Evolutionary conservation across 2,113 vertebrate species (phyloP).

Genomic region (Scomber colias): DNA sequence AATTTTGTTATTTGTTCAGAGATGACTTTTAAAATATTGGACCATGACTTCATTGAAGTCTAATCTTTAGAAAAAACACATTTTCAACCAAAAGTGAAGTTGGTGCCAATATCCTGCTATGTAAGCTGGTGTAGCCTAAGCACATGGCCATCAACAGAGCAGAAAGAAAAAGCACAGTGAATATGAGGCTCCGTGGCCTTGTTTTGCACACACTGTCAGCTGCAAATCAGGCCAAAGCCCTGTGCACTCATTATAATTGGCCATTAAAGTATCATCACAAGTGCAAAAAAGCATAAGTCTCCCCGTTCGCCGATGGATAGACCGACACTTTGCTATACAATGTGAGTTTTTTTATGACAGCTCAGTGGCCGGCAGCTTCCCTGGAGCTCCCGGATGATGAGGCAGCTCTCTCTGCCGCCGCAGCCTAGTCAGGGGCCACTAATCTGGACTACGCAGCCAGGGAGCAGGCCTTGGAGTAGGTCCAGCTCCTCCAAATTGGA

Average conservation of each 20-base stretch:
- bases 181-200: constrained; percentile 5
- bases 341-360: constrained; percentile 16
- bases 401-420: constrained; percentile 33
- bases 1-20: neutral
- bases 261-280: constrained; percentile 61
- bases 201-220: constrained; percentile 28
- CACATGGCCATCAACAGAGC: neutral
- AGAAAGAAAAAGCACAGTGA: constrained; percentile 1
- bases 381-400: constrained; percentile 57
- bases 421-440: constrained; percentile 59
- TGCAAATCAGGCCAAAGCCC: constrained; percentile 41
- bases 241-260: constrained; percentile 50
- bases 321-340: constrained; percentile 15
- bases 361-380: constrained; percentile 22
- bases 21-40: neutral
- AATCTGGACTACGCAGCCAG: constrained; percentile 50
- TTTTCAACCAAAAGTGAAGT: constrained; percentile 1
- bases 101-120: neutral
- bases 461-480: constrained; percentile 26
- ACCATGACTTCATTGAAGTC: neutral
- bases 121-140: neutral
- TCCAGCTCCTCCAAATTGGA: constrained; percentile 44
- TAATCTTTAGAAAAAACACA: neutral
- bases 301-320: constrained; percentile 31
- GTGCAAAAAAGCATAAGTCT: constrained; percentile 29